A percentile compares a stretch with the other conserved stretches of the same genome.
phyloP scores from a whole-genome alignment of 2,888 invertebrate genomes.

The Luperina testacea region DNA sequence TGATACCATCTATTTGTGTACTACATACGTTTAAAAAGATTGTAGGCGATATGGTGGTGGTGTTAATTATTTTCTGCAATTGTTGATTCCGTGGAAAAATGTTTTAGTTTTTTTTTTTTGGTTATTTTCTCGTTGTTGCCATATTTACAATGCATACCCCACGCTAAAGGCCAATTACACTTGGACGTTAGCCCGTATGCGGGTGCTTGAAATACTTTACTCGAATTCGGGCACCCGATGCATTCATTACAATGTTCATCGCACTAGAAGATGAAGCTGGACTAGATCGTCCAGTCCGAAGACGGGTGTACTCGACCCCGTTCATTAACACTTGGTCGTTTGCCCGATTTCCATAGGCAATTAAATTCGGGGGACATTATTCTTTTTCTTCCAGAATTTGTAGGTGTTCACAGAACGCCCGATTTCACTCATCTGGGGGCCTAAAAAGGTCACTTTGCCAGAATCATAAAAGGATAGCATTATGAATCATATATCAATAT shows the following conservation, averaged over 20 bases:
- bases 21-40: constrained; percentile 51
- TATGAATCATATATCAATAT: no score
- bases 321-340: neutral
- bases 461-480: no score
- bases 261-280: neutral
- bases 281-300: neutral
- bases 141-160: neutral
- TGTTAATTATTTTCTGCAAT: constrained; percentile 49
- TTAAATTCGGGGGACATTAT: neutral
- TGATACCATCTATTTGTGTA: constrained; percentile 60
- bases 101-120: neutral
- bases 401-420: neutral
- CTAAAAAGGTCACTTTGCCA: no score
- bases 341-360: neutral
- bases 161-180: neutral
- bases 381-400: neutral
- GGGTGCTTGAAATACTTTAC: neutral
- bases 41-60: constrained; percentile 24
- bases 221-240: neutral
- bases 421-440: neutral
- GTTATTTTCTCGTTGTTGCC: neutral
- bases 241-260: neutral
- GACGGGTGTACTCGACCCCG: neutral
- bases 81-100: constrained; percentile 1
- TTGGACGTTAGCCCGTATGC: neutral